Evolutionary conservation across 2,113 vertebrate species (phyloP).

Genomic region (Callospermophilus lateralis): DNA sequence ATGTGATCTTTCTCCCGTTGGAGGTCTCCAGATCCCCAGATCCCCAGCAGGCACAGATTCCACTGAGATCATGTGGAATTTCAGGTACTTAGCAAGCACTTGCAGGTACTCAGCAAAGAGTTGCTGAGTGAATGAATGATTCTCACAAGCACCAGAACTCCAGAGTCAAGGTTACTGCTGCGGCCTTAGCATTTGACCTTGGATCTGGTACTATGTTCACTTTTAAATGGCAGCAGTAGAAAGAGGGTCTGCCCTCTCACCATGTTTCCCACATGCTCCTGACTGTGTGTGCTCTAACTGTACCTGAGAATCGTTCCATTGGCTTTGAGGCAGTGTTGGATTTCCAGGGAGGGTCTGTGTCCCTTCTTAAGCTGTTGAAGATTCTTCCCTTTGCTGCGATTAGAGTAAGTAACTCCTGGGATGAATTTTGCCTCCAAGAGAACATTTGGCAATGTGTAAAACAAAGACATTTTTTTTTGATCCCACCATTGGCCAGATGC

Average conservation of each 20-base stretch:
- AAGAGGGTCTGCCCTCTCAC: neutral
- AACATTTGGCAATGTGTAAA: neutral
- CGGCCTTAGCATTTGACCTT: neutral
- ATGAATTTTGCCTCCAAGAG: neutral
- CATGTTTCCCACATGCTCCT: fast-evolving
- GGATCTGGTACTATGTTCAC: fast-evolving
- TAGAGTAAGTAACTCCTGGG: slow-evolving; percentile 33
- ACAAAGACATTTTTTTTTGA: neutral
- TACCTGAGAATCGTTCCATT: neutral
- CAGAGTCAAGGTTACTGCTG: neutral
- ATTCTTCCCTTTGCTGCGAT: slow-evolving; percentile 63
- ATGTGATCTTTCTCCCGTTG: neutral
- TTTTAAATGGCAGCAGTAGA: neutral
- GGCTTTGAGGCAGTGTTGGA: neutral
- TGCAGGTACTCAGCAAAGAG: neutral
- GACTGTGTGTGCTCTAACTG: neutral
- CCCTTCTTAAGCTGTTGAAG: neutral
- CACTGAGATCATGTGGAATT: neutral
- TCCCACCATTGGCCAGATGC: neutral
- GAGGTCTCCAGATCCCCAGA: neutral
- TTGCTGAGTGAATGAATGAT: neutral
- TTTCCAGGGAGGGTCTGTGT: neutral
- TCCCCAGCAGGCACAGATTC: too few species aligned
- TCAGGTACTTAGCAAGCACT: neutral
- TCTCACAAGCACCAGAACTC: neutral